These are phyloP conservation scores for Calliopsis andreniformis DNA, from an alignment of 1,140 invertebrate genomes.

Conservation along the genomic window DNA sequence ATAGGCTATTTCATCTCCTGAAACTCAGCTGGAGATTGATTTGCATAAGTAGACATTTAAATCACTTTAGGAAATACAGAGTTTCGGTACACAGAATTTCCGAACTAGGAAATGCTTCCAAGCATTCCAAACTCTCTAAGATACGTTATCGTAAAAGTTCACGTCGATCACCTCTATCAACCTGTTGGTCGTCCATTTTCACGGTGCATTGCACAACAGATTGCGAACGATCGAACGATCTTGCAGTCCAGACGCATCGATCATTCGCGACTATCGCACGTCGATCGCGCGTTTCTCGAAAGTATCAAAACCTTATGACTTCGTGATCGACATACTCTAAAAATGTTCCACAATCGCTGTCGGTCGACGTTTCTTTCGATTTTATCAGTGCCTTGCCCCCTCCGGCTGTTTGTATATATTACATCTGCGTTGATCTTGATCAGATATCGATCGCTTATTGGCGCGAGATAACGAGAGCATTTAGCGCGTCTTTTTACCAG, in stretches of 20 bases:
- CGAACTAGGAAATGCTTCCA: neutral
- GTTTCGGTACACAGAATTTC: neutral
- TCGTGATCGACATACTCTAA: neutral
- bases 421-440: slow-evolving; percentile 43
- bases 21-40: no score
- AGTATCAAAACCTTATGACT: slow-evolving; percentile 39
- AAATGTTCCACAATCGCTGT: neutral
- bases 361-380: slow-evolving; percentile 8
- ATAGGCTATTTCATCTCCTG: no score
- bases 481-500: slow-evolving; percentile 16
- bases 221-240: neutral
- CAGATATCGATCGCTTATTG: slow-evolving; percentile 55
- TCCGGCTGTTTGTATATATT: slow-evolving; percentile 58
- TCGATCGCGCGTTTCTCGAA: slow-evolving; percentile 30
- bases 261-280: slow-evolving; percentile 6
- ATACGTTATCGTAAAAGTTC: neutral
- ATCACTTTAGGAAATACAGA: no score
- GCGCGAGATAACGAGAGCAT: slow-evolving; percentile 45
- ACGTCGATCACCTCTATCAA: neutral
- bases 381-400: slow-evolving; percentile 30
- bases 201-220: neutral
- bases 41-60: no score
- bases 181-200: neutral
- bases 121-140: neutral
- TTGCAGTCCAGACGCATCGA: slow-evolving; percentile 16